A percentile compares a stretch with the other conserved stretches of the same genome.
Evolutionary conservation across 23 tunicate genomes (phyloP).

Genomic region (Trididemnum miniatum): DNA sequence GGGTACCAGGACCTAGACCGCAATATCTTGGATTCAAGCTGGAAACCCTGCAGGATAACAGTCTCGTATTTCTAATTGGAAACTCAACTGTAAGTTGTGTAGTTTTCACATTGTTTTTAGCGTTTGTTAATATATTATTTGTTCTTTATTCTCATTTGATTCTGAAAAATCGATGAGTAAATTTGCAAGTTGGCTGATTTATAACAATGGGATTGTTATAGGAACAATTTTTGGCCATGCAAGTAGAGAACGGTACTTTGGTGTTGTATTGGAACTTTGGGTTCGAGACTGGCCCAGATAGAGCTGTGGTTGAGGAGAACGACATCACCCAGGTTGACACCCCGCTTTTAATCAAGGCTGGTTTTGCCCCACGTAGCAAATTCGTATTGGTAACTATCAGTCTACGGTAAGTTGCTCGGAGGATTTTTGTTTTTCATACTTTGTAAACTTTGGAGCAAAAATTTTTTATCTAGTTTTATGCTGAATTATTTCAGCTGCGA

Average conservation of each 20-base stretch:
- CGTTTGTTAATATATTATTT: neutral
- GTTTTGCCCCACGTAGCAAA: conserved; percentile 12
- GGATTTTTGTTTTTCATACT: too few species aligned
- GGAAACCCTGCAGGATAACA: conserved; percentile 48
- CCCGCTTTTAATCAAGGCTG: conserved; percentile 42
- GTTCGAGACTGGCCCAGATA: conserved; percentile 50
- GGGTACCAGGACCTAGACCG: conserved; percentile 4
- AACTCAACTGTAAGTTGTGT: conserved; percentile 60
- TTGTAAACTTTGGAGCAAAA: too few species aligned
- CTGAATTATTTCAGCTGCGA: too few species aligned
- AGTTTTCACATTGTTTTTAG: neutral
- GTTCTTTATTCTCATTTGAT: too few species aligned
- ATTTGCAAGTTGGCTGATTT: too few species aligned
- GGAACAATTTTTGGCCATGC: conserved; percentile 87
- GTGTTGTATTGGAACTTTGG: conserved; percentile 77
- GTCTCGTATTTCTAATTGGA: conserved; percentile 64
- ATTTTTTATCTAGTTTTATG: too few species aligned
- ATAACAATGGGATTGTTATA: too few species aligned
- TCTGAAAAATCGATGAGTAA: too few species aligned
- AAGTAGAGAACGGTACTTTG: conserved; percentile 67
- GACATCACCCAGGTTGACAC: neutral
- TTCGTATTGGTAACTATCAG: conserved; percentile 25
- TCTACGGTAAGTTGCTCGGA: conserved; percentile 19
- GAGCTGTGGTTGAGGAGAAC: neutral
- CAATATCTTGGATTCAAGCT: conserved; percentile 64